A percentile compares a stretch with the other conserved stretches of the same genome.
Evolutionary conservation across 2,797 vertebrate genomes (phyloP).

Genomic region (Staurois parvus): DNA sequence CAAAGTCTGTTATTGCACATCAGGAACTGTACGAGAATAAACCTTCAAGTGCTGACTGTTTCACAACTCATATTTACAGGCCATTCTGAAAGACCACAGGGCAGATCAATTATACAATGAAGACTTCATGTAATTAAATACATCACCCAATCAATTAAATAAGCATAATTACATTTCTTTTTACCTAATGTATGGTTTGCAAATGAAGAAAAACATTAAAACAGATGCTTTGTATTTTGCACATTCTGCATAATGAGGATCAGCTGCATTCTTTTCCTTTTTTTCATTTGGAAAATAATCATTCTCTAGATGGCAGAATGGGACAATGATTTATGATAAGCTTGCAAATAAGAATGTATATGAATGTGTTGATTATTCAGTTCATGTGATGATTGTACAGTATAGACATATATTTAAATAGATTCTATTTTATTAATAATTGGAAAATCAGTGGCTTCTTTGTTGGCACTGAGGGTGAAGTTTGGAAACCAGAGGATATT

Average conservation of each 20-base stretch:
- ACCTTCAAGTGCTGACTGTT: background rate
- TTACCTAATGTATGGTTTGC: background rate
- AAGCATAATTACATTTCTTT: background rate
- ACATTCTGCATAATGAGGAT: background rate
- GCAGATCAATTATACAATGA: no score
- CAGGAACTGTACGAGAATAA: background rate
- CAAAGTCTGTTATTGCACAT: background rate
- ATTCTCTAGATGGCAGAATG: conserved; percentile 4
- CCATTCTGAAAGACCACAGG: no score
- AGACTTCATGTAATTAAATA: no score
- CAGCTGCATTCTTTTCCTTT: conserved; percentile 2
- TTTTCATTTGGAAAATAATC: background rate
- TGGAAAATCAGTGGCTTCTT: background rate
- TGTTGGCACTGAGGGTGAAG: background rate
- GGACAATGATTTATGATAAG: conserved; percentile 18
- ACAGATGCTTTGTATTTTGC: background rate
- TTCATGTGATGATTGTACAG: background rate
- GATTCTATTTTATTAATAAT: background rate
- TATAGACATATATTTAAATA: background rate
- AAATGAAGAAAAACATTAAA: background rate
- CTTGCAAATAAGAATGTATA: background rate
- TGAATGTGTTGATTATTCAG: background rate
- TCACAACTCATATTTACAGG: background rate
- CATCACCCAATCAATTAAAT: background rate
- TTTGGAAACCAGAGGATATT: background rate